phyloP scores from a whole-genome alignment of 1,140 invertebrate genomes.

The Drosophila yakuba region DNA sequence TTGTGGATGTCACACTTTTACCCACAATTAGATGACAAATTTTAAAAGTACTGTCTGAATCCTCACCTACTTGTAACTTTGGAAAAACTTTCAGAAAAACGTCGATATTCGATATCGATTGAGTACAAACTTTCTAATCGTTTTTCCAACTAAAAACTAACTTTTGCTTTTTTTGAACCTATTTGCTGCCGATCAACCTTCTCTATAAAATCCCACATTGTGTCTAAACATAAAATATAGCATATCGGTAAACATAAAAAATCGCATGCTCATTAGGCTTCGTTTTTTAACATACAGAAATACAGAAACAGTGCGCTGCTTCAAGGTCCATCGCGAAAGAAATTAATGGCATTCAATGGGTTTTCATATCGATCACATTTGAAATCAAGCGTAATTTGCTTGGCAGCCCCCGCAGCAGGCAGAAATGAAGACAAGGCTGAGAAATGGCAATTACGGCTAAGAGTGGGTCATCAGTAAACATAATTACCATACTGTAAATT shows the following conservation, averaged over 20 bases:
- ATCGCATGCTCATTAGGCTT: conserved; percentile 70
- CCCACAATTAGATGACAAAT: no score
- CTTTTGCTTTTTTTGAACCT: neutral
- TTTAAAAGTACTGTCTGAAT: no score
- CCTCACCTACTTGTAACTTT: no score
- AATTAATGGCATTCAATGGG: conserved; percentile 56
- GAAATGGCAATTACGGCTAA: conserved; percentile 56
- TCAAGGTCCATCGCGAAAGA: conserved; percentile 53
- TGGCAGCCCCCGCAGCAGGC: conserved; percentile 18
- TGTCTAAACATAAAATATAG: conserved; percentile 28
- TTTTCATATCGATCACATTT: conserved; percentile 58
- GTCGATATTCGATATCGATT: conserved; percentile 16
- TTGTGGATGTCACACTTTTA: no score
- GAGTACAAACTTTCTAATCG: conserved; percentile 9
- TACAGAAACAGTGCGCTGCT: conserved; percentile 47
- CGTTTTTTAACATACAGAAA: conserved; percentile 44
- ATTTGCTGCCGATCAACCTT: conserved; percentile 36
- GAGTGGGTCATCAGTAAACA: conserved; percentile 55
- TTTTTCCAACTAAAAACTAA: conserved; percentile 7
- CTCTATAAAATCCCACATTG: conserved; percentile 36
- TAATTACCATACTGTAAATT: conserved; percentile 67
- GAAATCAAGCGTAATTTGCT: conserved; percentile 49
- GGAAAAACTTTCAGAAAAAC: neutral
- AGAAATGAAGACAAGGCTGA: conserved; percentile 56
- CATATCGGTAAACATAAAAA: conserved; percentile 51